These are phyloP conservation scores for Meteorus sp. DNA, from an alignment of 1,140 invertebrate genomes.

Conservation along the genomic window DNA sequence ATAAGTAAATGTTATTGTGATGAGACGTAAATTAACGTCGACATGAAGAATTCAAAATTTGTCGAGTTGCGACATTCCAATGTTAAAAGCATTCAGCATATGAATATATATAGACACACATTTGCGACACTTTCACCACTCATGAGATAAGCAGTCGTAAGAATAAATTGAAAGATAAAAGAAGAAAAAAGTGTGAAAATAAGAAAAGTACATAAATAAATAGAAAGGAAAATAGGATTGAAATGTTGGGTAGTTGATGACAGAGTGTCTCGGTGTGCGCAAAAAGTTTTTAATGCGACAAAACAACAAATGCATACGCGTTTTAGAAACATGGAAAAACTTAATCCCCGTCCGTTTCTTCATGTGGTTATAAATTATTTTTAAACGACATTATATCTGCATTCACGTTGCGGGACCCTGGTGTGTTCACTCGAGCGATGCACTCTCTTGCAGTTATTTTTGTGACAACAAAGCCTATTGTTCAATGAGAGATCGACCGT, in stretches of 20 bases:
- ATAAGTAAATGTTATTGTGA: neutral
- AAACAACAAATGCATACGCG: constrained; percentile 12
- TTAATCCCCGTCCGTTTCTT: constrained; percentile 17
- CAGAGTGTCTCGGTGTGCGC: neutral
- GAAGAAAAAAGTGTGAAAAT: too few species aligned
- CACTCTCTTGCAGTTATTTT: constrained; percentile 27
- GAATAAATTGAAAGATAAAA: too few species aligned
- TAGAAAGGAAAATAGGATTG: neutral
- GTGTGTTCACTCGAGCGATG: constrained; percentile 15
- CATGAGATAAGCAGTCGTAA: too few species aligned
- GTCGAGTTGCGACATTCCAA: constrained; percentile 17
- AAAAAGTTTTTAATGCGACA: constrained; percentile 6
- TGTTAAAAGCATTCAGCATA: constrained; percentile 23
- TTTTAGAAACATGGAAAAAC: constrained; percentile 3
- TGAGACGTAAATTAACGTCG: constrained; percentile 13
- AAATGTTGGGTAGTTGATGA: neutral
- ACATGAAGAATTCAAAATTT: constrained; percentile 16
- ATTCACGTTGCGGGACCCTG: constrained; percentile 7
- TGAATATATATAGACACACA: neutral
- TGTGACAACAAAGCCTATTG: constrained; percentile 32
- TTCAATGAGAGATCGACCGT: constrained; percentile 29
- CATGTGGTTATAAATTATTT: constrained; percentile 33
- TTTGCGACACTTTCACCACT: neutral
- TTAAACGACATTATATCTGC: constrained; percentile 31
- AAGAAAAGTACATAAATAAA: too few species aligned